Evolutionary conservation across 2,888 invertebrate species (phyloP), one percentile per base, ranked within the genome.

Genomic region (Mythimna loreyi): DNA sequence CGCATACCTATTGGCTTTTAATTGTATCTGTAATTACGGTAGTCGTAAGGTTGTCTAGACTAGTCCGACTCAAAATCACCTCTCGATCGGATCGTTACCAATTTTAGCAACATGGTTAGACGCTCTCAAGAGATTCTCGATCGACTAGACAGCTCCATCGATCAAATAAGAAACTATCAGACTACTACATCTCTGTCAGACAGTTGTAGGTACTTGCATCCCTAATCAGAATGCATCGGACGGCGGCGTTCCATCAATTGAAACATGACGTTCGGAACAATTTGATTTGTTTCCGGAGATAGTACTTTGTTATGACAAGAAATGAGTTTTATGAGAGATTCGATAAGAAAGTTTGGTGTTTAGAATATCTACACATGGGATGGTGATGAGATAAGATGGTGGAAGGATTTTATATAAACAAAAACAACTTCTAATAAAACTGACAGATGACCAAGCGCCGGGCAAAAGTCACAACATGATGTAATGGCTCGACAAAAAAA

Each of bases 231-330:
- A 40, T 47, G 57, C 69, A 47, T 30, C 6, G 2, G 57, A 21
- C 6, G 2, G 36, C 23, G 16, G 23, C 25, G 19, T 21, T 67
- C 69, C 23, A 68, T 72, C 76, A 58, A 47, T 30, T 56, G 11
- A 13, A 58, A 63, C 58, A 50, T 72, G 78, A 78, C 71, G 60
- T 25, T 25, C 9, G 23, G 25, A 28, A 19, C 8, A 49, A 55
- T 72, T 43, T 25, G 7, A 43, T 56, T 13, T 33, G 21, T 21
- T 33, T 33, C 2, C 19, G 21, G 7, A 25, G 73, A 73, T 74
- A 67, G 36, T 13, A 21, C n/a, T 13, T 3, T 49, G 8, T 36
- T 64, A 25, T 53, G 67, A 66, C 19, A 66, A 40, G 9, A 72
- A 19, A 3, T 28, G 43, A 25, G 4, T 21, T 25, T 64, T 16